Base-by-base conservation (phyloP, 1,140 invertebrate genomes). In the Lutraria rhynchaena region DNA sequence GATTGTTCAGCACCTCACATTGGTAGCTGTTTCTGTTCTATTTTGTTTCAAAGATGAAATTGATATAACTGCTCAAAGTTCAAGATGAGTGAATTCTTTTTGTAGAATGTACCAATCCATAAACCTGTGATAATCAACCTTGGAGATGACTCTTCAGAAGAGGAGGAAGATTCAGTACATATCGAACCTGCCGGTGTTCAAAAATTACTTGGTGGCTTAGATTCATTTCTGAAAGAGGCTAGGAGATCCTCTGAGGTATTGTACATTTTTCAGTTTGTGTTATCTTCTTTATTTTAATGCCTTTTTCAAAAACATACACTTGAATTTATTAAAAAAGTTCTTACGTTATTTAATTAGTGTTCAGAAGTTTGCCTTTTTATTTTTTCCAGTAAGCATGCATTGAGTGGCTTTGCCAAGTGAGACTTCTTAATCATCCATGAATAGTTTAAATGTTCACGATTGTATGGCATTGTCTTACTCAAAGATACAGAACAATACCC, bases 91-190 rank as follows among this genome's bases (percentile, higher is more conserved):
- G 31, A 57, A 57, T 24, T 57, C 29, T 22, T 55, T n/a, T 69
- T 33, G 22, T 37, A 82, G 33, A 76, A 87, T 82, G 60, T 87
- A 24, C 89, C 87, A 22, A 83, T 87, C 22, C 89, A 90, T 55
- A 80, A 87, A 33, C 88, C 87, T 24, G 87, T 91, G 19, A 87
- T 91, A 29, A 89, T 91, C 44, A 86, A 87, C n/a, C 83, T 90
- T 51, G 63, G 71, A 33, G 86, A 89, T 19, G 87, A 90, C 58
- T 87, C 89, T 19, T 85, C 86, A 51, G 87, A 87, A 70, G 89
- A 90, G 58, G 85, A 86, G 1, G 87, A 89, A 11, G 84, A 87
- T 22, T 31, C 69, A n/a, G 27, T 49, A 27, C 31, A 67, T 5
- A 27, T 19, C n/a, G 65, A 35, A 27, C 55, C 78, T 24, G 22